phyloP scores from a whole-genome alignment of 64 coral and sea anemone genomes.

The Dendrophyllia cribrosa region DNA sequence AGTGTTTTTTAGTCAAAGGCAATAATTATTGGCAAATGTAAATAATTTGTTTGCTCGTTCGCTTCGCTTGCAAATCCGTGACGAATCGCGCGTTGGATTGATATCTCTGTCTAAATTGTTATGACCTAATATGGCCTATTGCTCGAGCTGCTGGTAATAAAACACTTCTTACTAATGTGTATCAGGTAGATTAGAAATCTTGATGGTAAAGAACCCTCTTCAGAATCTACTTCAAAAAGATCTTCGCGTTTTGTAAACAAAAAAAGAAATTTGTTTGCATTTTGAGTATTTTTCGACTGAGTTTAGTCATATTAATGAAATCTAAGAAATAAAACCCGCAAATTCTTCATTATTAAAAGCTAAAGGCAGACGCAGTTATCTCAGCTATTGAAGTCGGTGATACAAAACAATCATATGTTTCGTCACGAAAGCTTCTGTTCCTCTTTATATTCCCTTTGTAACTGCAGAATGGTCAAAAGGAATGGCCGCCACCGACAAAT shows the following conservation, averaged over 20 bases:
- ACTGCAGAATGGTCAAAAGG: too few species aligned
- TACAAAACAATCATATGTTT: neutral
- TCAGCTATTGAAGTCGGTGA: neutral
- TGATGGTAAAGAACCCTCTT: neutral
- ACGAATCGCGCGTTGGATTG: neutral
- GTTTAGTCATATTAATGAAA: neutral
- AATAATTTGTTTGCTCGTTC: constrained; percentile 12
- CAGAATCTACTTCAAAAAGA: constrained; percentile 18
- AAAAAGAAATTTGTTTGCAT: constrained; percentile 6
- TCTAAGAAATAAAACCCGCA: neutral
- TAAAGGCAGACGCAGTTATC: neutral
- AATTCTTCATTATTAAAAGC: too few species aligned
- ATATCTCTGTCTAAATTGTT: neutral
- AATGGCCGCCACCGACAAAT: too few species aligned
- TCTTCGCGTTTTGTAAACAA: constrained; percentile 52
- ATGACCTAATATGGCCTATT: neutral
- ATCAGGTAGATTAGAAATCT: neutral
- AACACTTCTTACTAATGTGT: neutral
- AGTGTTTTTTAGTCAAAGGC: neutral
- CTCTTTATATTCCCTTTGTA: neutral
- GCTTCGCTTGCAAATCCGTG: neutral
- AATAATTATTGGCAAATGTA: constrained; percentile 6
- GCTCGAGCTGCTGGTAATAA: neutral
- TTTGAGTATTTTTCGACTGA: neutral
- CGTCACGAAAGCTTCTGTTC: neutral